These are phyloP conservation scores for Sycophila sp. DNA, from an alignment of 1,140 invertebrate species.

Conservation along the genomic window DNA sequence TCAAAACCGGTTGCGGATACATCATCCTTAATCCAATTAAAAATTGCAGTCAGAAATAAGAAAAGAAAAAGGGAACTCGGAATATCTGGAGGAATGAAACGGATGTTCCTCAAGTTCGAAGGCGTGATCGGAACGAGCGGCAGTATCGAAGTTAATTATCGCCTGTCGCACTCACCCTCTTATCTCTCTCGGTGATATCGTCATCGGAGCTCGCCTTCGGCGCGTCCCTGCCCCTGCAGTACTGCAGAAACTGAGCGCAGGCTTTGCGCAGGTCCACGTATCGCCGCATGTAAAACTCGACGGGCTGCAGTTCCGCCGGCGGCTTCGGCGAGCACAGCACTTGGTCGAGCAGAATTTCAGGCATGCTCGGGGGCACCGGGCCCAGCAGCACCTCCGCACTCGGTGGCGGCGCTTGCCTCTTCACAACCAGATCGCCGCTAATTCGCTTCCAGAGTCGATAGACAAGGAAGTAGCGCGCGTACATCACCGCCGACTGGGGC, in stretches of 20 bases:
- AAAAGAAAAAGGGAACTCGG: not conserved
- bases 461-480: conserved; percentile 58
- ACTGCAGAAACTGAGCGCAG: conserved; percentile 56
- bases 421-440: conserved; percentile 50
- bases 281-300: conserved; percentile 54
- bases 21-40: too few species aligned
- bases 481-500: conserved; percentile 55
- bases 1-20: too few species aligned
- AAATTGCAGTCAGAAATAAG: too few species aligned
- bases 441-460: conserved; percentile 61
- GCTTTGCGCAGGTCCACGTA: conserved; percentile 57
- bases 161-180: conserved; percentile 32
- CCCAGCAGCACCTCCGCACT: conserved; percentile 53
- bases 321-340: conserved; percentile 31
- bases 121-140: too few species aligned
- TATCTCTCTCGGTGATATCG: conserved; percentile 22
- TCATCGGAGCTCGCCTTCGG: not conserved
- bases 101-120: too few species aligned
- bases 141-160: too few species aligned
- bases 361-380: conserved; percentile 39
- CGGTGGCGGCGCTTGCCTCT: conserved; percentile 53
- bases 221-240: conserved; percentile 41
- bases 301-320: conserved; percentile 22
- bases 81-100: not conserved
- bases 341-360: conserved; percentile 6